Evolutionary conservation across 1,140 invertebrate species (phyloP).

Genomic region (Parapsyche elsis): DNA sequence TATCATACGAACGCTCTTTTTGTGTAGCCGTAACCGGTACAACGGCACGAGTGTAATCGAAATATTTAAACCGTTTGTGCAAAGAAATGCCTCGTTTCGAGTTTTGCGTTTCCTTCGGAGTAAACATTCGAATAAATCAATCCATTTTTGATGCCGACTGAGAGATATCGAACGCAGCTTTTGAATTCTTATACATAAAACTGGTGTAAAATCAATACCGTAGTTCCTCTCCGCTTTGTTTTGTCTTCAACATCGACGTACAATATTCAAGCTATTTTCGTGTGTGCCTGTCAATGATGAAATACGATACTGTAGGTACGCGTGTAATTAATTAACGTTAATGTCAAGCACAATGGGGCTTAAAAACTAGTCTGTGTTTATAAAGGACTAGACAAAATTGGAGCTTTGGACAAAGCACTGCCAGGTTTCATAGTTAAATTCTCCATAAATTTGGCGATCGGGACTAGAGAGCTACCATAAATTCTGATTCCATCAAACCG

Average conservation of each 20-base stretch:
- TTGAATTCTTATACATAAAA: too few species aligned
- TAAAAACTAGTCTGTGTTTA: not conserved
- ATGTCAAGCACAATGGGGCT: not conserved
- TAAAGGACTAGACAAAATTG: not conserved
- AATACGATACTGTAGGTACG: not conserved
- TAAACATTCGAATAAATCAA: constrained; percentile 41
- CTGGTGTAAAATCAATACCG: too few species aligned
- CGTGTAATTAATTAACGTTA: not conserved
- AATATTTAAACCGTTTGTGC: not conserved
- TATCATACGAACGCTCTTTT: too few species aligned
- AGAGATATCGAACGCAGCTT: too few species aligned
- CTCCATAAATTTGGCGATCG: not conserved
- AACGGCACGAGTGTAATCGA: not conserved
- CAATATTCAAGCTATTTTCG: too few species aligned
- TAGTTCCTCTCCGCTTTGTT: too few species aligned
- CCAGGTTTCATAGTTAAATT: constrained; percentile 3
- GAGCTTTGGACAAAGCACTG: not conserved
- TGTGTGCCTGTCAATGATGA: not conserved
- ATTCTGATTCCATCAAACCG: too few species aligned
- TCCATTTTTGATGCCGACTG: not conserved
- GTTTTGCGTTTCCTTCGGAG: constrained; percentile 3
- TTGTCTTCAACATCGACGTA: too few species aligned
- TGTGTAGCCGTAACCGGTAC: too few species aligned
- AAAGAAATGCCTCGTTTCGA: not conserved
- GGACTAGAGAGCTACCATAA: too few species aligned